Evolutionary conservation across 2,888 invertebrate species (phyloP), one percentile per base, ranked within the genome.

Genomic region (Abrostola triplasia): DNA sequence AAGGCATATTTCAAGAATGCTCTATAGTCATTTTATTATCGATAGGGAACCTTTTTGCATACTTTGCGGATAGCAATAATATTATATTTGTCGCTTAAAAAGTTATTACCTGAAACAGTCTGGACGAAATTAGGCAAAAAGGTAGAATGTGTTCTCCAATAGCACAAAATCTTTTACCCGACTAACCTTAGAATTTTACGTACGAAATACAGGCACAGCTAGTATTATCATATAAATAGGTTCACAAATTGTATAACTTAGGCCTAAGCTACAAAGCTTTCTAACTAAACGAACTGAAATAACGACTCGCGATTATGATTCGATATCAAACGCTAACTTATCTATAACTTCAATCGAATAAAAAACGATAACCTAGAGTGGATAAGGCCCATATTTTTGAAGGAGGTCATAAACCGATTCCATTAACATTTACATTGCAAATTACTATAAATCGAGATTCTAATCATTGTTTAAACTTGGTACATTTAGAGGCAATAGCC

Each of bases 361-460:
- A 77, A 79, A 77, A 79, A 55, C 67, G 42, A 59, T 71, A 80
- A 59, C 71, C 56, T 62, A 59, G 64, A 67, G 59, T 73, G 71
- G 63, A 69, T 68, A 69, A 74, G 58, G 69, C 68, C 66, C 67
- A 85, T 84, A 82, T 78, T 82, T 84, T 77, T 64, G 73, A 71
- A 71, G 77, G 64, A 78, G 72, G 72, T 81, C 82, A 80, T 87
- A 84, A 86, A 85, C 84, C 81, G 86, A 85, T 86, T 83, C 84
- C 83, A 87, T 88, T 89, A 89, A 80, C 88, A 86, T 88, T 88
- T 87, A 85, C 85, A 84, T 84, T 86, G 86, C 86, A 89, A 91
- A 90, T 91, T 88, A 90, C 85, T 88, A 86, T 90, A 90, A 92
- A 91, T 91, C 86, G 77, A 84, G 90, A 91, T 91, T 87, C 82